Evolutionary conservation across 2,797 vertebrate species (phyloP).

Genomic region (Takifugu rubripes): DNA sequence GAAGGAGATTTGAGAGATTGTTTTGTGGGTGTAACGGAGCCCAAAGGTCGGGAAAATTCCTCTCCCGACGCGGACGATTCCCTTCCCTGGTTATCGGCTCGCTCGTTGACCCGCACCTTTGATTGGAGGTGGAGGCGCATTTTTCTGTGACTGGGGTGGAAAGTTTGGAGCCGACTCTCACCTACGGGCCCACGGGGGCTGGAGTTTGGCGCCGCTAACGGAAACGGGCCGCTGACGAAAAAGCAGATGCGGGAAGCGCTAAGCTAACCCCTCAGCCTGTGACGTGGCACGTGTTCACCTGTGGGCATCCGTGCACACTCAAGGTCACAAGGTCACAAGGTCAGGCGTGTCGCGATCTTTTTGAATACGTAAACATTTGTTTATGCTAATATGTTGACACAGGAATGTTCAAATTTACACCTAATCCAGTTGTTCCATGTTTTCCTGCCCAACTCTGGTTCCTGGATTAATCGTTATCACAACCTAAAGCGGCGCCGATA

Average conservation of each 20-base stretch:
- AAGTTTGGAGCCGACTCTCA: slow-evolving; percentile 49
- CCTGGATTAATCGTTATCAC: no score
- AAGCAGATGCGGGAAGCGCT: slow-evolving; percentile 55
- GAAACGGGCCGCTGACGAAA: slow-evolving; percentile 56
- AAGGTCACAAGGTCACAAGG: slow-evolving; percentile 63
- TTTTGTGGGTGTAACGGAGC: slow-evolving; percentile 22
- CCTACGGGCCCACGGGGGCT: slow-evolving; percentile 54
- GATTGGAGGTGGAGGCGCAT: neutral
- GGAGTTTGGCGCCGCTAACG: slow-evolving; percentile 53
- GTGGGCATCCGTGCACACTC: slow-evolving; percentile 17
- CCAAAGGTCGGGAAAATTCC: slow-evolving; percentile 55
- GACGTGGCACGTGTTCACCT: slow-evolving; percentile 49
- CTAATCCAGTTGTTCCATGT: no score
- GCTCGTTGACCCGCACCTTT: slow-evolving; percentile 18
- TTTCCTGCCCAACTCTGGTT: no score
- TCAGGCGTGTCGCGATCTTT: slow-evolving; percentile 79
- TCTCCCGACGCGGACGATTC: slow-evolving; percentile 31
- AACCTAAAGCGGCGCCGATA: no score
- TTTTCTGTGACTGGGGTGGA: neutral
- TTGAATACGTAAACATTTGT: no score
- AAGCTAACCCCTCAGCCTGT: slow-evolving; percentile 38
- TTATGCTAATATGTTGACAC: no score
- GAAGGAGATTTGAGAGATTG: slow-evolving; percentile 37
- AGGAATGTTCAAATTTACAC: no score
- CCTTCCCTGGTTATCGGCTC: slow-evolving; percentile 33